phyloP scores from a whole-genome alignment of 2,113 vertebrate species.

The Bagarius yarrelli region DNA sequence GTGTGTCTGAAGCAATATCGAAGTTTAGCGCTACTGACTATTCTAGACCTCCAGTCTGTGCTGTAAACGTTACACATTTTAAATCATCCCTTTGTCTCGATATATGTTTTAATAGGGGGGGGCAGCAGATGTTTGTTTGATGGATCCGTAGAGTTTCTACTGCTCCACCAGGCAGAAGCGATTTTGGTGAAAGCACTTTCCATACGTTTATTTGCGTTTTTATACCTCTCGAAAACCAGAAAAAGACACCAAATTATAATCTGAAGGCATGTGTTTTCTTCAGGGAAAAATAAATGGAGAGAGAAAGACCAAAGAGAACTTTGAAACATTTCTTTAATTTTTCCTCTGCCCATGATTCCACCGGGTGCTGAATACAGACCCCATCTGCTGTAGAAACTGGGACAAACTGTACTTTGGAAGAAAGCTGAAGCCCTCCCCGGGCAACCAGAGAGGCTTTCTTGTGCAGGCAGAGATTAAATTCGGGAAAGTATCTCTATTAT shows the following conservation, averaged over 20 bases:
- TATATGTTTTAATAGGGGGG: constrained; percentile 7
- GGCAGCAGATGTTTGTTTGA: constrained; percentile 29
- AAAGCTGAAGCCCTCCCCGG: constrained; percentile 64
- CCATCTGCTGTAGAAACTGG: constrained; percentile 73
- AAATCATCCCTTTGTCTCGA: constrained; percentile 7
- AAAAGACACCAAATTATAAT: constrained; percentile 30
- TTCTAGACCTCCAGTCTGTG: constrained; percentile 12
- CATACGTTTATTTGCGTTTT: constrained; percentile 21
- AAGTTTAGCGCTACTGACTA: background rate
- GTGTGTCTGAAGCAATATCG: background rate
- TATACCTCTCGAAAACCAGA: background rate
- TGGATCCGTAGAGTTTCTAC: background rate
- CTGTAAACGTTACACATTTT: constrained; percentile 10
- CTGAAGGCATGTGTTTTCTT: constrained; percentile 31
- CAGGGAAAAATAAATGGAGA: constrained; percentile 26
- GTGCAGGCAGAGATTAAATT: constrained; percentile 35
- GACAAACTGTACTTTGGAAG: constrained; percentile 72
- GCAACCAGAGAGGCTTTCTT: constrained; percentile 59
- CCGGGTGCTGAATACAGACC: constrained; percentile 66
- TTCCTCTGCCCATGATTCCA: constrained; percentile 61
- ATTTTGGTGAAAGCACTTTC: background rate
- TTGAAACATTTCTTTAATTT: constrained; percentile 54
- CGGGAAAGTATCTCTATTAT: constrained; percentile 28
- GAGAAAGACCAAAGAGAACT: constrained; percentile 18
- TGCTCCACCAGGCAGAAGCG: background rate